phyloP scores from a whole-genome alignment of 1,140 invertebrate species.

The Papilio machaon region DNA sequence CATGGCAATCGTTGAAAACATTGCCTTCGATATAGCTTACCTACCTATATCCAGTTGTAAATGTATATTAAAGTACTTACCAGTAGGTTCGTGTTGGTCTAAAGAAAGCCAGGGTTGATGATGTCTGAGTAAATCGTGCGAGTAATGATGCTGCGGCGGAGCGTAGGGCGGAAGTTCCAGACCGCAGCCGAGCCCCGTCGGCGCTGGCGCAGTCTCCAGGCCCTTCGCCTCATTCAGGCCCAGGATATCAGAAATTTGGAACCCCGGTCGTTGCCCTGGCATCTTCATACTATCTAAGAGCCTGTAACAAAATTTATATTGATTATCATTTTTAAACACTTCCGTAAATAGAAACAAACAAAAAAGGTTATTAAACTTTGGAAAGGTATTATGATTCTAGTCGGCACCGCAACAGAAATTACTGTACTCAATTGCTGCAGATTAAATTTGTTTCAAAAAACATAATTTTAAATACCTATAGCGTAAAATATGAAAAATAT shows the following conservation, averaged over 20 bases:
- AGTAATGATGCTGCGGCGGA: slow-evolving; percentile 65
- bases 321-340: neutral
- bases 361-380: neutral
- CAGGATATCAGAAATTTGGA: slow-evolving; percentile 90
- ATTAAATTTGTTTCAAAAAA: too few species aligned
- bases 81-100: slow-evolving; percentile 69
- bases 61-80: slow-evolving; percentile 51
- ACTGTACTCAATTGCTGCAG: too few species aligned
- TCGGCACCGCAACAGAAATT: too few species aligned
- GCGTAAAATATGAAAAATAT: too few species aligned
- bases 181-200: slow-evolving; percentile 51
- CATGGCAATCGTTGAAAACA: neutral
- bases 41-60: too few species aligned
- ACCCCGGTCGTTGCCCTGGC: slow-evolving; percentile 85
- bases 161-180: slow-evolving; percentile 66
- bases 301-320: slow-evolving; percentile 67
- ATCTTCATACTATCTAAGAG: slow-evolving; percentile 87
- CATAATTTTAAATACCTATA: too few species aligned
- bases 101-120: slow-evolving; percentile 76
- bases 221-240: slow-evolving; percentile 83
- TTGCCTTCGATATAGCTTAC: neutral
- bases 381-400: too few species aligned
- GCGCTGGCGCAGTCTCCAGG: slow-evolving; percentile 54
- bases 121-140: slow-evolving; percentile 71
- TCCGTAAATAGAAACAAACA: neutral